phyloP scores from a whole-genome alignment of 2,888 invertebrate species.

The Bedellia somnulentella region DNA sequence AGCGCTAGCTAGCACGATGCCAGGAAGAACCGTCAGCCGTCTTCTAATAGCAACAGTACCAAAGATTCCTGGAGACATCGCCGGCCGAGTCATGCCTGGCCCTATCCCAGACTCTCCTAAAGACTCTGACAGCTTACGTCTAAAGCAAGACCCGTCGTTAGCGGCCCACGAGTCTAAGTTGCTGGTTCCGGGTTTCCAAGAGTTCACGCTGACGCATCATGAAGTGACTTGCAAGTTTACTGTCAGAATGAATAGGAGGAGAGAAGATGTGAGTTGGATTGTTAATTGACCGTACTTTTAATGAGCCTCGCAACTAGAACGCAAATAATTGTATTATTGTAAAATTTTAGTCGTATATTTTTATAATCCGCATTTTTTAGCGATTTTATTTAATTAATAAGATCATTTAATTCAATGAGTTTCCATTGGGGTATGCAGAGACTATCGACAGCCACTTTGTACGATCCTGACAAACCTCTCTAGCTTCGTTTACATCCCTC shows the following conservation, averaged over 20 bases:
- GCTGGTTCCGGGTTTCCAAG: slow-evolving; percentile 28
- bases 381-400: no score
- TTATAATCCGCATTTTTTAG: no score
- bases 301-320: no score
- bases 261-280: slow-evolving; percentile 21
- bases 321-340: no score
- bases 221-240: slow-evolving; percentile 38
- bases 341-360: no score
- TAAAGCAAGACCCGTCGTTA: slow-evolving; percentile 40
- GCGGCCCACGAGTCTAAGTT: slow-evolving; percentile 25
- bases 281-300: slow-evolving; percentile 22
- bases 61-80: slow-evolving; percentile 44
- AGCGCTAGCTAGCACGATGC: slow-evolving; percentile 41
- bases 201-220: slow-evolving; percentile 31
- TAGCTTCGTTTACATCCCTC: no score
- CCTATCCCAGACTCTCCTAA: slow-evolving; percentile 34
- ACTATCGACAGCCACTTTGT: no score
- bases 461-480: no score
- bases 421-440: no score
- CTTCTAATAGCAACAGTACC: slow-evolving; percentile 46
- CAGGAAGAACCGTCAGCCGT: slow-evolving; percentile 33
- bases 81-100: slow-evolving; percentile 24
- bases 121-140: slow-evolving; percentile 29
- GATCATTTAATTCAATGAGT: no score
- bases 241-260: slow-evolving; percentile 20